Conservation (phyloP, 2,888 invertebrate genomes). For the Calliopum simillimum region DNA sequence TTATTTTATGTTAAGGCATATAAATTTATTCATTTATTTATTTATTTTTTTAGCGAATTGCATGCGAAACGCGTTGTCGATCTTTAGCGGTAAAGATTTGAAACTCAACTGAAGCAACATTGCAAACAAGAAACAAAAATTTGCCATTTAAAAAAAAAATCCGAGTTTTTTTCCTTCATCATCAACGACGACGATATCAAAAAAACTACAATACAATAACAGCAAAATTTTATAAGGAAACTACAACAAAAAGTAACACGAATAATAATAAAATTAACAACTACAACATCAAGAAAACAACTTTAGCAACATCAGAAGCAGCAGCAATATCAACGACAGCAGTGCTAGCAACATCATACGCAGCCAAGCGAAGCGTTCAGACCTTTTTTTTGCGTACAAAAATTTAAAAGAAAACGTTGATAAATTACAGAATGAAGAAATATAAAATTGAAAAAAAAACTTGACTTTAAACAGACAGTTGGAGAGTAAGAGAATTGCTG, state of each 20-base stretch:
- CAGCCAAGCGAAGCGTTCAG: conserved; percentile 29
- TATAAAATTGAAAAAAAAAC: neutral
- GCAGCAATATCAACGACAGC: conserved; percentile 36
- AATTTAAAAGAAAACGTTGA: too few species aligned
- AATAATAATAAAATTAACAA: conserved; percentile 24
- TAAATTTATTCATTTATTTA: conserved; percentile 20
- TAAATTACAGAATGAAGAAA: too few species aligned
- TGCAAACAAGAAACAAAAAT: conserved; percentile 51
- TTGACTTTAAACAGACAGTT: conserved; percentile 14
- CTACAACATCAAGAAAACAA: conserved; percentile 47
- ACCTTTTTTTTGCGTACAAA: neutral
- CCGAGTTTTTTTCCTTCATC: conserved; percentile 19
- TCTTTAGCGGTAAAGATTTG: conserved; percentile 62
- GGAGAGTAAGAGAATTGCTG: neutral
- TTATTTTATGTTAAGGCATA: conserved; percentile 32
- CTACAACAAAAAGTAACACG: conserved; percentile 29
- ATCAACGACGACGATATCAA: conserved; percentile 26
- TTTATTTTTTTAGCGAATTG: conserved; percentile 31
- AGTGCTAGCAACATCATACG: conserved; percentile 38
- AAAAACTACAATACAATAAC: conserved; percentile 4
- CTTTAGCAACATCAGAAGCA: conserved; percentile 36
- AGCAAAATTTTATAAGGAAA: neutral
- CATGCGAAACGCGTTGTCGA: conserved; percentile 51
- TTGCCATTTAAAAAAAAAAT: conserved; percentile 43
- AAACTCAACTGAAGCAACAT: conserved; percentile 60